phyloP scores from a whole-genome alignment of 2,797 vertebrate genomes.

The Oreochromis mossambicus region DNA sequence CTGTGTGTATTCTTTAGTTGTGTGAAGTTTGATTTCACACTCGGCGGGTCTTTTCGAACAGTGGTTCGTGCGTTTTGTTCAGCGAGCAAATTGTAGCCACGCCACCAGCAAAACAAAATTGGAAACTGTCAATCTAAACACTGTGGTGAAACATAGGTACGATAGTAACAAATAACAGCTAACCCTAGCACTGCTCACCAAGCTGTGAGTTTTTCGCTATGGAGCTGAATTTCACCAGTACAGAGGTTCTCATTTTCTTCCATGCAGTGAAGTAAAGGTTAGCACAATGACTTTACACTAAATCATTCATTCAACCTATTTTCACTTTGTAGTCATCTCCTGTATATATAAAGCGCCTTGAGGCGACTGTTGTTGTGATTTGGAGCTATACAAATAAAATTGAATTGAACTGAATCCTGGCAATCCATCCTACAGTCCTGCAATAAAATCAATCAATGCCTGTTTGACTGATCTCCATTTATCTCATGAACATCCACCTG shows the following conservation, averaged over 20 bases:
- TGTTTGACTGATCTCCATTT: not conserved
- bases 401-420: not conserved
- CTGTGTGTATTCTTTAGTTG: not conserved
- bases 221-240: not conserved
- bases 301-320: not conserved
- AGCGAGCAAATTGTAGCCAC: not conserved
- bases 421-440: not conserved
- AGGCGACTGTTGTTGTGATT: not conserved
- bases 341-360: not conserved
- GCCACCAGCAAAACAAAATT: not conserved
- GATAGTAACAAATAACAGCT: not conserved
- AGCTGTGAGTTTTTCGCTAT: accelerated
- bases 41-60: not conserved
- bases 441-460: not conserved
- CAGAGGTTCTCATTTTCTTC: not conserved
- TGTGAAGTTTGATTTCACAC: not conserved
- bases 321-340: not conserved
- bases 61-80: not conserved
- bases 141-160: not conserved
- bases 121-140: not conserved
- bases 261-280: not conserved
- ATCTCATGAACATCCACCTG: not conserved
- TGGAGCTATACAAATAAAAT: accelerated
- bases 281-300: not conserved
- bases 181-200: not conserved